Conservation (phyloP, 2,888 invertebrate genomes). For the Megaustenia siamemsis region DNA sequence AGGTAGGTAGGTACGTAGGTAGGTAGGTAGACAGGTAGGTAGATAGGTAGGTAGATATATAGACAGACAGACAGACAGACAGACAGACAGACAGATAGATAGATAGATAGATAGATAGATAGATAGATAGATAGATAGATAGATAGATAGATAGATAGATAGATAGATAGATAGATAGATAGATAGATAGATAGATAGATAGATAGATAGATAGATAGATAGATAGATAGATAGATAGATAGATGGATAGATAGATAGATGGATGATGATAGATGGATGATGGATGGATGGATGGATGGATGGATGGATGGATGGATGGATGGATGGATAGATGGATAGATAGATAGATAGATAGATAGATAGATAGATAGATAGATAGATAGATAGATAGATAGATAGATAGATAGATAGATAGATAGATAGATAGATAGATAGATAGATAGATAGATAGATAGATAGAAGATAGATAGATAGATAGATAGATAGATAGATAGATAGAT, state of each 20-base stretch:
- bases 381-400: neutral
- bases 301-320: no score
- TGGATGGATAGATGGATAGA: constrained; percentile 31
- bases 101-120: neutral
- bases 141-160: constrained; percentile 10
- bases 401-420: neutral
- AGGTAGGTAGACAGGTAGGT: no score
- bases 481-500: no score
- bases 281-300: no score
- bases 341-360: constrained; percentile 35
- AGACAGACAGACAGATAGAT: neutral
- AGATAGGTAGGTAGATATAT: no score
- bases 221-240: no score
- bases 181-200: neutral
- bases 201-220: neutral
- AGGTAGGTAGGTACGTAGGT: no score
- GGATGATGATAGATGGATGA: no score
- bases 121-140: neutral
- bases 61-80: no score
- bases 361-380: constrained; percentile 2
- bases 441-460: neutral
- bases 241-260: no score
- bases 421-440: neutral
- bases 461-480: neutral
- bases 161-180: neutral